Conservation (phyloP, 2,797 vertebrate genomes). For the Parauchenoglanis ngamensis region DNA sequence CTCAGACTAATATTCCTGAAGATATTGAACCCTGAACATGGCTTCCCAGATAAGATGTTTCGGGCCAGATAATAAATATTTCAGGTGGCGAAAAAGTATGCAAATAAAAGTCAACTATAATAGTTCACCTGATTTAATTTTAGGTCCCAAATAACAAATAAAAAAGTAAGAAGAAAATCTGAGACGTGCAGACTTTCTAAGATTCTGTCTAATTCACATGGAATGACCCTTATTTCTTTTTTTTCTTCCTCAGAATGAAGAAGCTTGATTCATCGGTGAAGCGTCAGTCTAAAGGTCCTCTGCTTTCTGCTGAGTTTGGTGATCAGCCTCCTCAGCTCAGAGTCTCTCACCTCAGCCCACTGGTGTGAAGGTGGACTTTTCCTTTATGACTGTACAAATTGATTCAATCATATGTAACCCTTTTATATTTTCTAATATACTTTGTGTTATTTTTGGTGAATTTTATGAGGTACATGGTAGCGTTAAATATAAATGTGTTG, state of each 20-base stretch:
- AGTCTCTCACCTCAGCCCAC: conserved; percentile 46
- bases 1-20: no score
- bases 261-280: background rate
- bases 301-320: background rate
- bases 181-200: no score
- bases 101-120: no score
- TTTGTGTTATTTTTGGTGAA: background rate
- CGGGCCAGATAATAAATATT: no score
- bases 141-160: no score
- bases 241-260: conserved; percentile 4
- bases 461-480: background rate
- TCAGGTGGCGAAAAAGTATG: no score
- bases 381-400: background rate
- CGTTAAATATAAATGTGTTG: background rate
- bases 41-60: no score
- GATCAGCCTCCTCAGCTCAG: conserved; percentile 29
- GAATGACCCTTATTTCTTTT: background rate
- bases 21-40: no score
- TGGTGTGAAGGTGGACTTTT: conserved; percentile 41
- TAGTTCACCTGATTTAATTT: no score
- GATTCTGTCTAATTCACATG: no score
- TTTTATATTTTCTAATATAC: background rate
- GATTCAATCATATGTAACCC: background rate
- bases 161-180: no score
- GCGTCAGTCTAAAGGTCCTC: background rate